Base-by-base conservation (phyloP, 1,140 invertebrate species). In the Formica selysi region DNA sequence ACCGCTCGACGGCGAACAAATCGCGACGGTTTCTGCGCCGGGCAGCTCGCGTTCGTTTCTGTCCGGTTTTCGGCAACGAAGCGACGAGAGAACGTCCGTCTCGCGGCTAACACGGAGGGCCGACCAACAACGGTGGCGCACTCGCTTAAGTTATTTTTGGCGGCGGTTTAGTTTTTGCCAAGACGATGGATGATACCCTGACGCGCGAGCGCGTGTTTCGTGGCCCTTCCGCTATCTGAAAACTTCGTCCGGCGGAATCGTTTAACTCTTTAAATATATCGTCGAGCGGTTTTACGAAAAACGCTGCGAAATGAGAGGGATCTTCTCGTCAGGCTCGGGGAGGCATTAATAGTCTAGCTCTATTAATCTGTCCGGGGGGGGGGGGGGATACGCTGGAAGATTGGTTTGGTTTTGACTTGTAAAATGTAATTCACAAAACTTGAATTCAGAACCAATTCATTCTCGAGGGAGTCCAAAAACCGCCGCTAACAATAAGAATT, bases 1-100 rank as follows among this genome's bases (percentile, higher is more conserved):
- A 85, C 62, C 76, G 59, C 81, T 85, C 84, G 84, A 86, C 74
- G 74, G 74, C 84, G 84, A 57, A 86, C 85, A 83, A 86, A 86
- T 86, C 78, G 78, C 67, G 36, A 68, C 79, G 85, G 57, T 86
- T 83, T 81, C 79, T 83, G 85, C 67, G 36, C 19, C 57, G 41
- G 68, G 70, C 85, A 80, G 79, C 54, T 83, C 68, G 76, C 79
- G 78, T 86, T 86, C 70, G 85, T 86, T 83, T 78, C 74, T 86
- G 85, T 86, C 85, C 79, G 61, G 78, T 86, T 86, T 86, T 86
- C 79, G 85, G 73, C 48, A 67, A 70, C 85, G 54, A 8, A 29
- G 59, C 54, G 59, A 62, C 59, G 67, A 51, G 48, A 19, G 41
- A 41, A 41, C 65, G 68, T 64, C 48, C 79, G 79, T 73, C 61